A percentile compares a stretch with the other conserved stretches of the same genome.
Evolutionary conservation across 2,888 invertebrate species (phyloP).

Genomic region (Lumbricus terrestris): DNA sequence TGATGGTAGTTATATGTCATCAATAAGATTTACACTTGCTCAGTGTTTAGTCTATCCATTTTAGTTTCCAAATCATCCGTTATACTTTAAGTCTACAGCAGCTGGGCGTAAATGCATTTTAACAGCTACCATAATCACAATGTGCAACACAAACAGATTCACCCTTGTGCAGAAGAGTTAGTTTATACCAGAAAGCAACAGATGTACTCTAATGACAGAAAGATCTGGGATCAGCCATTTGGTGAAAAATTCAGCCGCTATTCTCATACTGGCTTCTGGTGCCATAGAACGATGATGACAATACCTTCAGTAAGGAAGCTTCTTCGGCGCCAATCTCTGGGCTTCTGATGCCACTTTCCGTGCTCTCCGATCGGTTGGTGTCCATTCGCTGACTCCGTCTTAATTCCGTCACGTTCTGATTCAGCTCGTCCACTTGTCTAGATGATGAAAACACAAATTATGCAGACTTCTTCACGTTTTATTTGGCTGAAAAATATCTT

Average conservation of each 20-base stretch:
- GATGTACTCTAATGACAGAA: background rate
- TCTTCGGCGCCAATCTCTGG: conserved; percentile 15
- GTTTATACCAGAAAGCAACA: background rate
- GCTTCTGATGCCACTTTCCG: background rate
- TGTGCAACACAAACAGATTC: background rate
- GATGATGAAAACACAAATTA: background rate
- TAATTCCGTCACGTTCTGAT: conserved; percentile 5
- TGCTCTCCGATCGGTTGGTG: background rate
- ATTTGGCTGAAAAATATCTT: background rate
- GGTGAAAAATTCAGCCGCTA: background rate
- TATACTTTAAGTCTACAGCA: background rate
- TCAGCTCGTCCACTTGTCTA: conserved; percentile 22
- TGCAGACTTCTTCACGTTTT: background rate
- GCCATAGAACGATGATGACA: background rate
- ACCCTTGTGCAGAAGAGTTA: background rate
- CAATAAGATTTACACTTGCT: background rate
- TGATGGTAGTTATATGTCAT: background rate
- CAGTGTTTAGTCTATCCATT: background rate
- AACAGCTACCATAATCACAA: background rate
- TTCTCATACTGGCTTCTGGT: background rate
- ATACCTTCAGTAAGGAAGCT: conserved; percentile 19
- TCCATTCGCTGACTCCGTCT: conserved; percentile 13
- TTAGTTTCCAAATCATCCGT: background rate
- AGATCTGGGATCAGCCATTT: background rate
- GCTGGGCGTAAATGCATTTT: background rate